Conservation (phyloP, 2,888 invertebrate species). For the Dicyrtomina minuta region DNA sequence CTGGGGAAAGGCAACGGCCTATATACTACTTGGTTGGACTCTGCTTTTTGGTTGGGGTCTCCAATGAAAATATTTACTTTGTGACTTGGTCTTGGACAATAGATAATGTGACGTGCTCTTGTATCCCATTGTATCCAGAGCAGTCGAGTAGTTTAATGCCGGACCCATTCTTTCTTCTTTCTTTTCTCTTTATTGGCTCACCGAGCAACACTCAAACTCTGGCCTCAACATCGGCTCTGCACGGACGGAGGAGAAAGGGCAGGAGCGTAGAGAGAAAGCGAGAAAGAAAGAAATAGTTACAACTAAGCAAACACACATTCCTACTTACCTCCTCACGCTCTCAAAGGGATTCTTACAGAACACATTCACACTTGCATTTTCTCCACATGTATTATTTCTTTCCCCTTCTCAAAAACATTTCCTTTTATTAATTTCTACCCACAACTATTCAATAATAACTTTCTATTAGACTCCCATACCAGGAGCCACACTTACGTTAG, state of each 20-base stretch:
- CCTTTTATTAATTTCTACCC: no score
- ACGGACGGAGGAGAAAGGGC: neutral
- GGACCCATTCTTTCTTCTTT: neutral
- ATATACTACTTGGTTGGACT: neutral
- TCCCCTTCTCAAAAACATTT: no score
- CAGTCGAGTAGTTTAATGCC: constrained; percentile 3
- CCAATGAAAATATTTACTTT: constrained; percentile 4
- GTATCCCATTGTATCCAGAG: neutral
- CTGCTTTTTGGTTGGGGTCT: neutral
- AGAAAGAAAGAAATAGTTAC: neutral
- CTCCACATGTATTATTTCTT: no score
- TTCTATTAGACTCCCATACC: no score
- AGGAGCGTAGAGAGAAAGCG: neutral
- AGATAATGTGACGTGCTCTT: neutral
- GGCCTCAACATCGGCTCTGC: neutral
- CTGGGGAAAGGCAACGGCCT: neutral
- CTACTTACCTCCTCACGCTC: no score
- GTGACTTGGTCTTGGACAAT: constrained; percentile 2
- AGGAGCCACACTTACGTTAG: no score
- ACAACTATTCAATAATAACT: no score
- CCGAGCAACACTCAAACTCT: neutral
- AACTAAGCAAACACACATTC: no score
- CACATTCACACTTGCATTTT: no score
- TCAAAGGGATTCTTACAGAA: no score
- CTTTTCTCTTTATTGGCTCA: neutral